Percentiles rank a stretch among this genome's conserved stretches.
Evolutionary conservation across 1,140 invertebrate genomes (phyloP).

Genomic region (Linepithema humile): DNA sequence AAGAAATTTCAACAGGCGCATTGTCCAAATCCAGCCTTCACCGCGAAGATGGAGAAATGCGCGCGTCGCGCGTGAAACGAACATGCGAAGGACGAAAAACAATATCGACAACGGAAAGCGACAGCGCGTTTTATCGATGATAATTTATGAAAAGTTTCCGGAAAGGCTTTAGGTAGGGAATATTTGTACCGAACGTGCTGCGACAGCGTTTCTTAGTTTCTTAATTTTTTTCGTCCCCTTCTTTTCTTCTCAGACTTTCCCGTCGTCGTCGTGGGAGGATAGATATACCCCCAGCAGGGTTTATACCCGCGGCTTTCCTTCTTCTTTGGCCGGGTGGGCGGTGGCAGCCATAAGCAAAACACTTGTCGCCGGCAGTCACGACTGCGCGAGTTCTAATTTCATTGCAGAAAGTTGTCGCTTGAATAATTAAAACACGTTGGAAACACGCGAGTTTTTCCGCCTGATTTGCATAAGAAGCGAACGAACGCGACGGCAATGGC

Average conservation of each 20-base stretch:
- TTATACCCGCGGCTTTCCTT: conserved; percentile 35
- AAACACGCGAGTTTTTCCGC: conserved; percentile 80
- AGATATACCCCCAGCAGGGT: conserved; percentile 50
- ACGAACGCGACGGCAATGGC: conserved; percentile 32
- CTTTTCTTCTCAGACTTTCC: conserved; percentile 30
- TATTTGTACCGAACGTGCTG: too few species aligned
- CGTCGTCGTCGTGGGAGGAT: conserved; percentile 64
- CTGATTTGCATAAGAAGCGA: conserved; percentile 75
- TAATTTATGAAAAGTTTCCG: too few species aligned
- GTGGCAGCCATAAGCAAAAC: conserved; percentile 79
- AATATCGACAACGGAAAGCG: too few species aligned
- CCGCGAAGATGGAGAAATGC: not conserved
- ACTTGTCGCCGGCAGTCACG: conserved; percentile 79
- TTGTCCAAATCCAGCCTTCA: conserved; percentile 24
- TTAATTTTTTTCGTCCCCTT: conserved; percentile 70
- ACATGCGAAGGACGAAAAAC: not conserved
- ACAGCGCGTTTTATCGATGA: too few species aligned
- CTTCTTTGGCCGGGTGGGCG: conserved; percentile 60
- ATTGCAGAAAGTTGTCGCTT: conserved; percentile 82
- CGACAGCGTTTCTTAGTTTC: conserved; percentile 65
- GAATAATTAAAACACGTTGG: conserved; percentile 83
- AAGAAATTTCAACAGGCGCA: conserved; percentile 34
- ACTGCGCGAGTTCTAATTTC: conserved; percentile 82
- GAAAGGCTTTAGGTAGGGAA: too few species aligned
- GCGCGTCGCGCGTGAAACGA: not conserved